phyloP scores from a whole-genome alignment of 1,140 invertebrate species.

The Cryptotermes secundus region DNA sequence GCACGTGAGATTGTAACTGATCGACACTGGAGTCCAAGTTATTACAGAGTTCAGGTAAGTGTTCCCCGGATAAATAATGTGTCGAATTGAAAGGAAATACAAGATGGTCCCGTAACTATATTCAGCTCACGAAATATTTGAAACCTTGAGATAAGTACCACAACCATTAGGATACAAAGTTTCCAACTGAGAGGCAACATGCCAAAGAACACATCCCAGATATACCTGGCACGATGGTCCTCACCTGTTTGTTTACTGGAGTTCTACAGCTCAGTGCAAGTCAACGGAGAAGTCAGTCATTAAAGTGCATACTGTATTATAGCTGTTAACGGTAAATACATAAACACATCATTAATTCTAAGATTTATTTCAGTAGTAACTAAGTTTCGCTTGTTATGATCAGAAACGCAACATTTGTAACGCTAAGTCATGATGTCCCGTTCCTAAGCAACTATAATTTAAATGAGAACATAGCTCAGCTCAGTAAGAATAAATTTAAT shows the following conservation, averaged over 20 bases:
- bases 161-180: neutral
- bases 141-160: neutral
- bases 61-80: neutral
- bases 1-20: too few relatives aligned
- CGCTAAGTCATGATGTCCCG: too few relatives aligned
- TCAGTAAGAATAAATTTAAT: too few relatives aligned
- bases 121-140: neutral
- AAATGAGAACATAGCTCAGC: too few relatives aligned
- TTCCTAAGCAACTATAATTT: too few relatives aligned
- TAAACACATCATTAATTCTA: too few relatives aligned
- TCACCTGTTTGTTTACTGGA: neutral
- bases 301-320: too few relatives aligned
- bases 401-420: too few relatives aligned
- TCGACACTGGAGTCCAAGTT: neutral
- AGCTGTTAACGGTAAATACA: too few relatives aligned
- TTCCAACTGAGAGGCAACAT: neutral
- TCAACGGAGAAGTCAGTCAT: neutral
- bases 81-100: neutral
- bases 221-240: neutral
- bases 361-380: too few relatives aligned
- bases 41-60: neutral
- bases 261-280: neutral
- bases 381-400: too few relatives aligned
- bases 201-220: neutral
- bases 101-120: neutral